Conservation (phyloP, 2,113 vertebrate species). For the Hyla sarda region DNA sequence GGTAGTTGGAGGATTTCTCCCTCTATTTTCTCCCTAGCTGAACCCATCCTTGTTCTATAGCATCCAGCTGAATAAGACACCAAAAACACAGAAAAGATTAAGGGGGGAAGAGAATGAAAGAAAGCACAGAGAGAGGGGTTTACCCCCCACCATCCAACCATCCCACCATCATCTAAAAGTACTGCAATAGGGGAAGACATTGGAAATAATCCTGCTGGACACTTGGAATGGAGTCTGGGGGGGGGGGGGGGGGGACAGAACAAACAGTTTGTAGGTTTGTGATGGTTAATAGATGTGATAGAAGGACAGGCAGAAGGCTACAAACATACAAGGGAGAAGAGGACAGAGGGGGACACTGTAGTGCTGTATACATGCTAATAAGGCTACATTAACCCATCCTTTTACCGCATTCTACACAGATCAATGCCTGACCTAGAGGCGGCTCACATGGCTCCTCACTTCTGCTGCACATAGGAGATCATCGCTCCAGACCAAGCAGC, state of each 20-base stretch:
- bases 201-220: conserved; percentile 47
- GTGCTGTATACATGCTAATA: conserved; percentile 81
- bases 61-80: conserved; percentile 68
- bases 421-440: conserved; percentile 73
- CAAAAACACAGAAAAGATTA: conserved; percentile 50
- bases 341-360: conserved; percentile 44
- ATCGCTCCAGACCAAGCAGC: conserved; percentile 65
- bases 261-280: background rate
- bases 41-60: conserved; percentile 73
- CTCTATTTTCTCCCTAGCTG: conserved; percentile 61
- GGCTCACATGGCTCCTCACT: conserved; percentile 64
- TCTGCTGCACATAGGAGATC: conserved; percentile 73
- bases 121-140: conserved; percentile 55
- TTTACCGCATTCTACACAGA: conserved; percentile 75
- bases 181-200: conserved; percentile 45
- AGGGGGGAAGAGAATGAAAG: conserved; percentile 36
- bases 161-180: background rate
- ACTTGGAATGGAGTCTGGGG: conserved; percentile 37
- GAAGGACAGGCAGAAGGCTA: background rate
- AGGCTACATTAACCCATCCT: conserved; percentile 78
- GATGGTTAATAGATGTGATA: conserved; percentile 36
- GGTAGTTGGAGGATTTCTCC: conserved; percentile 67
- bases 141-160: conserved; percentile 57
- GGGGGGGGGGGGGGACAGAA: too few relatives aligned
- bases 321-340: background rate